Evolutionary conservation across 2,888 invertebrate species (phyloP).

Genomic region (Chrysopilus asiliformis): DNA sequence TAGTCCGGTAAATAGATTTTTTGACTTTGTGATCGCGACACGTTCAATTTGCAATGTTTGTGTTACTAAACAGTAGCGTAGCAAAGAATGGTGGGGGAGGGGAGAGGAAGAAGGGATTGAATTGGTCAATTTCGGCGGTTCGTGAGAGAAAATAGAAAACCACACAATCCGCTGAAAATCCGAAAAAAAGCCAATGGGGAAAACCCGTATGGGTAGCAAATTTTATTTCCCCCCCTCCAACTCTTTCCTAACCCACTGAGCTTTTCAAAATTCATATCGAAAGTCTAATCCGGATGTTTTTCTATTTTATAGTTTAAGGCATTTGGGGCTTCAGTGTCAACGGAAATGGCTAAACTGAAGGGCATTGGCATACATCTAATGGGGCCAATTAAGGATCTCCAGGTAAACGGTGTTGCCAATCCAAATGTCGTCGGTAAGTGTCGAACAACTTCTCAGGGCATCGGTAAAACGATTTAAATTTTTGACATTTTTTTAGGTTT

Average conservation of each 20-base stretch:
- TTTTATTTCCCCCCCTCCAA: neutral
- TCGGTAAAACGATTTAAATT: neutral
- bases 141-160: too few species aligned
- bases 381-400: conserved; percentile 42
- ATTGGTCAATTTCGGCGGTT: too few species aligned
- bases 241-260: neutral
- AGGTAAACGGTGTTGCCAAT: conserved; percentile 33
- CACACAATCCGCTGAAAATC: neutral
- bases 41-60: too few species aligned
- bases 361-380: conserved; percentile 49
- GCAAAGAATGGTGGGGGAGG: too few species aligned
- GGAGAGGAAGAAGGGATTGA: too few species aligned
- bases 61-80: too few species aligned
- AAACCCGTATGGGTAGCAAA: neutral
- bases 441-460: neutral
- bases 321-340: conserved; percentile 22
- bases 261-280: neutral
- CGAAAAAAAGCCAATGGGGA: neutral
- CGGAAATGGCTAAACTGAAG: conserved; percentile 38
- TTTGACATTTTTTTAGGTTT: conserved; percentile 36
- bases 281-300: neutral
- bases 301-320: conserved; percentile 22
- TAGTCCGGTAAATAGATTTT: too few species aligned
- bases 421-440: conserved; percentile 27
- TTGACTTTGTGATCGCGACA: too few species aligned